These are phyloP conservation scores for Caenorhabditis remanei DNA, from an alignment of 1,140 invertebrate species.

Conservation along the genomic window DNA sequence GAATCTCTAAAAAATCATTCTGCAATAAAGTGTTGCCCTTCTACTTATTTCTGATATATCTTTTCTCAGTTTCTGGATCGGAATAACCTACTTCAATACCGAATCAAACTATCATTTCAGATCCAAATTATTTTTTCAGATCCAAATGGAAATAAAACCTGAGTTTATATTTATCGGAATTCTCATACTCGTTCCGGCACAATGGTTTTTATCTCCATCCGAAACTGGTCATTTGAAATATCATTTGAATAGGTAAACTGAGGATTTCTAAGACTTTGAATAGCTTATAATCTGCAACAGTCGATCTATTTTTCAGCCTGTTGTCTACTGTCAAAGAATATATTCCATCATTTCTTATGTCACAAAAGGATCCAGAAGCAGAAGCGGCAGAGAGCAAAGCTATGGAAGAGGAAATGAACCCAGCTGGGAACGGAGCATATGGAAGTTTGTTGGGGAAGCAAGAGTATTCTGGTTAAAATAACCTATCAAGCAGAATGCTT, in stretches of 20 bases:
- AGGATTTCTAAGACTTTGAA: not conserved
- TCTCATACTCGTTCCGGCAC: constrained; percentile 29
- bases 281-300: not conserved
- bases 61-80: not conserved
- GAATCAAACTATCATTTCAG: not conserved
- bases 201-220: constrained; percentile 37
- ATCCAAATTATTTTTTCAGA: not conserved
- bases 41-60: no score
- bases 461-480: not conserved
- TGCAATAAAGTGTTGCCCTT: no score
- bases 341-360: not conserved
- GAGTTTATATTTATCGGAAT: constrained; percentile 24
- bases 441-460: constrained; percentile 9
- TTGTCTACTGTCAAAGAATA: not conserved
- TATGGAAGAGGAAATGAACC: not conserved
- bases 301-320: not conserved
- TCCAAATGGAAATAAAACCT: constrained; percentile 40
- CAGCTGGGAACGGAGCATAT: not conserved
- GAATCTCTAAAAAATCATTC: no score
- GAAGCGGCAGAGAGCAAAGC: not conserved
- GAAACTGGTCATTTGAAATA: constrained; percentile 44
- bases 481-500: not conserved
- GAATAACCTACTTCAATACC: constrained; percentile 8
- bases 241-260: constrained; percentile 13
- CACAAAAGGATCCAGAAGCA: not conserved